Conservation (phyloP, 2,888 invertebrate genomes). For the Chaitophorus viminalis region DNA sequence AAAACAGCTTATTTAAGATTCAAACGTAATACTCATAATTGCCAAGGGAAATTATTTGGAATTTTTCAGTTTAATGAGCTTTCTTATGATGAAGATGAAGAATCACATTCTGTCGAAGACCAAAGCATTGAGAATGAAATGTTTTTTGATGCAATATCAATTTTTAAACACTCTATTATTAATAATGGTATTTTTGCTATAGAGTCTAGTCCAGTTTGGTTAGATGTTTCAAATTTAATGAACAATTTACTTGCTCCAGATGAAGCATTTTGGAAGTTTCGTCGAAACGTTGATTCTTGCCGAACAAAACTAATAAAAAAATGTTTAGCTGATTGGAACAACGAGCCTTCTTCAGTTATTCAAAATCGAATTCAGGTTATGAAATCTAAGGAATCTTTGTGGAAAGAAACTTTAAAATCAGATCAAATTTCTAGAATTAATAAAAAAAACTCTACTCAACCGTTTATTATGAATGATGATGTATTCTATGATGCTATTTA, state of each 20-base stretch:
- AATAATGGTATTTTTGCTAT: slow-evolving; percentile 43
- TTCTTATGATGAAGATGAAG: slow-evolving; percentile 4
- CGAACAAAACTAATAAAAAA: slow-evolving; percentile 45
- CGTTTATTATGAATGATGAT: slow-evolving; percentile 1
- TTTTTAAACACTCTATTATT: slow-evolving; percentile 56
- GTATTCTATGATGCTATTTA: slow-evolving; percentile 51
- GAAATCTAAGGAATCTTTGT: slow-evolving; percentile 21
- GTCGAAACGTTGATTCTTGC: slow-evolving; percentile 43
- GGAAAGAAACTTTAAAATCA: slow-evolving; percentile 13
- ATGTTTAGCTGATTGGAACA: slow-evolving; percentile 40
- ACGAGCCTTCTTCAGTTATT: slow-evolving; percentile 7
- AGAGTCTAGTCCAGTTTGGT: slow-evolving; percentile 50
- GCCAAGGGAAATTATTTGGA: slow-evolving; percentile 38
- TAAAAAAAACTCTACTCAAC: background rate
- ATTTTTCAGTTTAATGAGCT: slow-evolving; percentile 6
- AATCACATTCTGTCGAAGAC: slow-evolving; percentile 19
- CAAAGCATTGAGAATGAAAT: slow-evolving; percentile 50
- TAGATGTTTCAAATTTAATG: slow-evolving; percentile 58
- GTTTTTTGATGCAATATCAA: slow-evolving; percentile 56
- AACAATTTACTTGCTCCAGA: slow-evolving; percentile 35
- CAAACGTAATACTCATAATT: slow-evolving; percentile 56
- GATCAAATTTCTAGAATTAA: background rate
- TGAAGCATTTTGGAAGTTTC: slow-evolving; percentile 60
- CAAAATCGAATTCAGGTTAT: slow-evolving; percentile 45
- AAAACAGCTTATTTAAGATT: slow-evolving; percentile 57